A percentile compares a stretch with the other conserved stretches of the same genome.
phyloP scores from a whole-genome alignment of 1,140 invertebrate genomes.

The Sinonovacula constricta region DNA sequence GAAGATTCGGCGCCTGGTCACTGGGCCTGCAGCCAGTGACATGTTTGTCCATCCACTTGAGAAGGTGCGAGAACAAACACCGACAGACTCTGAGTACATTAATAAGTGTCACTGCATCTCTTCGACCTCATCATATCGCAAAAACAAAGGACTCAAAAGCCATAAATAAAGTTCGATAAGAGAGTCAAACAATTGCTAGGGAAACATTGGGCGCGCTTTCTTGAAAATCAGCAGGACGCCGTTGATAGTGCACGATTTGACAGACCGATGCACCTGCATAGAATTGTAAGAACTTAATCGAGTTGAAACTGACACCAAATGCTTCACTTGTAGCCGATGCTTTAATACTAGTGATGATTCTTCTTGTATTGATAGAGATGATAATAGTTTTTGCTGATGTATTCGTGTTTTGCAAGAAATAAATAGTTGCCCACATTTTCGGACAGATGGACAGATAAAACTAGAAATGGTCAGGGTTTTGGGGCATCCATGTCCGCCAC shows the following conservation, averaged over 20 bases:
- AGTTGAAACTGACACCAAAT: not conserved
- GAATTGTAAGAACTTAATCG: not conserved
- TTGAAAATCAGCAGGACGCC: conserved; percentile 30
- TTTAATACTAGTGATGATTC: no score
- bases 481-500: no score
- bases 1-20: not conserved
- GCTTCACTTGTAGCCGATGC: not conserved
- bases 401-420: no score
- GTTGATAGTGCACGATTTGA: no score
- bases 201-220: conserved; percentile 22
- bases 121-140: conserved; percentile 21
- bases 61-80: conserved; percentile 26
- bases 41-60: conserved; percentile 46
- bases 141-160: conserved; percentile 44
- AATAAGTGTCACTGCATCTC: conserved; percentile 43
- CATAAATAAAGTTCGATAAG: conserved; percentile 44
- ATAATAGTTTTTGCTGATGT: no score
- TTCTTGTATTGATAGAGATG: no score
- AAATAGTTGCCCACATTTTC: no score
- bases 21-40: conserved; percentile 21
- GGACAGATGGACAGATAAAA: no score
- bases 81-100: conserved; percentile 36
- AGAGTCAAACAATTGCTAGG: no score
- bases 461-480: no score
- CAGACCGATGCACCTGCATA: not conserved